Base-by-base conservation (phyloP, 2,888 invertebrate species). In the Amphipyra tragopoginis region DNA sequence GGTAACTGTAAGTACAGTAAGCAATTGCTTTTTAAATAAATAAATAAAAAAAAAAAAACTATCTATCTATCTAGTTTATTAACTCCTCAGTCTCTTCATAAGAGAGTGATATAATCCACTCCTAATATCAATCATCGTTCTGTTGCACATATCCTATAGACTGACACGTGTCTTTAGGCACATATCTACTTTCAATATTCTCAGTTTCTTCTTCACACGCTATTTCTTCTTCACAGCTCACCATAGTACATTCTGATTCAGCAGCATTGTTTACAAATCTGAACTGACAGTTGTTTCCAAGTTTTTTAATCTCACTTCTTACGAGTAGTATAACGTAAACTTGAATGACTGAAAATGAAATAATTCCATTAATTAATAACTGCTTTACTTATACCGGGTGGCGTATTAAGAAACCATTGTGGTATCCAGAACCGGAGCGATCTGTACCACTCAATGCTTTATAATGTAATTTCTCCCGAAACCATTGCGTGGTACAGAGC, bases 251-350 rank as follows among this genome's bases (percentile, higher is more conserved):
- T 11, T 71, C 44, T 11, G 40, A 53, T 14, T 58, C 65, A 36
- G 59, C 51, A 5, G 56, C 67, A 11, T 70, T 56, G 52, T 70
- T 73, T 40, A 54, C 61, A 34, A 73, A 69, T 10, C 59, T 38
- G 42, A 65, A 71, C 21, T 59, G 26, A 14, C 39, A 49, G 5
- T 38, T 45, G 33, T 49, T 65, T 21, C 39, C 44, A 0, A 78
- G 58, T 45, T 79, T 75, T 2, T 49, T 52, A 2, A 80, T 56
- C 45, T 77, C 73, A 44, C 73, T 78, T 29, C 75, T 72, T 6
- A 73, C 13, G 0, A 78, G 53, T 6, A 79, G 14, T 1, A 78
- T 38, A 6, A 73, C 13, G 54, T 77, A 75, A 3, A 48, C n/a
- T 47, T 77, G 68, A 0, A 74, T 5, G 0, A 34, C 80, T 80